These are phyloP conservation scores for Conopomorpha cramerella DNA, from an alignment of 1,140 invertebrate species.

Conservation along the genomic window DNA sequence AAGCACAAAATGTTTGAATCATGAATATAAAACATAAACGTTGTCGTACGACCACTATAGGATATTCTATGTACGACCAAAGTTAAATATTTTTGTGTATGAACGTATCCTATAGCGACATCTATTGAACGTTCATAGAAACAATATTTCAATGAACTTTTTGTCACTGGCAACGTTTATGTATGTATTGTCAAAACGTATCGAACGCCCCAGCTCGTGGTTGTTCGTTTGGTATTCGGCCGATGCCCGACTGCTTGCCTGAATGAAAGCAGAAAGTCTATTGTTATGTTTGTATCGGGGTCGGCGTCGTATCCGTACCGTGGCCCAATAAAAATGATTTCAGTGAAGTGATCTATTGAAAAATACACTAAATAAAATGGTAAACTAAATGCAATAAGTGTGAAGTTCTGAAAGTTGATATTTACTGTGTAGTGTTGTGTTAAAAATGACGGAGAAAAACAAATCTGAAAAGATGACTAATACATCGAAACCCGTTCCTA, in stretches of 20 bases:
- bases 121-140: no score
- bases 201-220: slow-evolving; percentile 33
- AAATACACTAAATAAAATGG: slow-evolving; percentile 51
- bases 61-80: no score
- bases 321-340: slow-evolving; percentile 30
- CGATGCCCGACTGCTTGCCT: slow-evolving; percentile 15
- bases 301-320: slow-evolving; percentile 17
- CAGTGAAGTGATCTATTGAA: slow-evolving; percentile 37
- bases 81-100: no score
- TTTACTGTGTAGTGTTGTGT: slow-evolving; percentile 33
- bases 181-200: no score
- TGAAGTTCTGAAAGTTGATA: slow-evolving; percentile 34
- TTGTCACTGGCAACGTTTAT: no score
- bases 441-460: slow-evolving; percentile 60
- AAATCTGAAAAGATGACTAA: slow-evolving; percentile 62
- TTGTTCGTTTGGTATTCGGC: no score
- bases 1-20: no score
- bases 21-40: no score
- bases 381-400: slow-evolving; percentile 22
- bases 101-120: no score
- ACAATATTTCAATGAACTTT: no score
- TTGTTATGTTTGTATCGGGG: slow-evolving; percentile 26
- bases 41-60: no score
- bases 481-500: slow-evolving; percentile 84
- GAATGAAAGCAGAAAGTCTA: slow-evolving; percentile 24